Percentiles rank a stretch among this genome's conserved stretches.
Conservation (phyloP, 92 coral and sea anemone species). For the Heteractis magnifica region DNA sequence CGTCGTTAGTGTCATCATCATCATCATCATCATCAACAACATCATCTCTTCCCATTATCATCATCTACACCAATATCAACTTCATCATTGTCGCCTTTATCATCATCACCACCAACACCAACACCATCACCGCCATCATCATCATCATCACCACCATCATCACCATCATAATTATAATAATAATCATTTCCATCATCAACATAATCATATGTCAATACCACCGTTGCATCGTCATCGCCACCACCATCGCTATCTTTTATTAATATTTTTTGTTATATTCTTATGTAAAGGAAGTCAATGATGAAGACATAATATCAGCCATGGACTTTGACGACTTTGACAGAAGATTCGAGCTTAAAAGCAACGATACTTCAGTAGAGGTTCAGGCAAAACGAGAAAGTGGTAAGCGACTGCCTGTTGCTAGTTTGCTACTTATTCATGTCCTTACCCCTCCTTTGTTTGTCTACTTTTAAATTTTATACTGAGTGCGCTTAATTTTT, state of each 20-base stretch:
- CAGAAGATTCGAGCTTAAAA: slow-evolving; percentile 76
- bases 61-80: not conserved
- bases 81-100: not conserved
- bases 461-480: not conserved
- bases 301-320: slow-evolving; percentile 71
- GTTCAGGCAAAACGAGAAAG: slow-evolving; percentile 82
- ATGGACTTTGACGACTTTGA: slow-evolving; percentile 87
- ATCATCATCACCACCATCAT: not conserved
- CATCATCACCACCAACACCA: not conserved
- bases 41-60: not conserved
- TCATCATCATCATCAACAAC: not conserved
- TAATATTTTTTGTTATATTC: not conserved
- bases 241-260: not conserved
- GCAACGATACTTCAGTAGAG: slow-evolving; percentile 72
- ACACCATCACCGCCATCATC: not conserved
- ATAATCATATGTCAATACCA: not conserved
- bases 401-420: slow-evolving; percentile 41
- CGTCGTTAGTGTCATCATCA: not conserved
- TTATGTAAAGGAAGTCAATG: slow-evolving; percentile 60
- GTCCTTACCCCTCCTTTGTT: not conserved
- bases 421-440: not conserved
- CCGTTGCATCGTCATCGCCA: not conserved
- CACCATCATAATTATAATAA: not conserved
- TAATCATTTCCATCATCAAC: too few relatives aligned
- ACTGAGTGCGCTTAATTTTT: not conserved